Evolutionary conservation across 2,113 vertebrate species (phyloP).

Genomic region (Callithrix jacchus): DNA sequence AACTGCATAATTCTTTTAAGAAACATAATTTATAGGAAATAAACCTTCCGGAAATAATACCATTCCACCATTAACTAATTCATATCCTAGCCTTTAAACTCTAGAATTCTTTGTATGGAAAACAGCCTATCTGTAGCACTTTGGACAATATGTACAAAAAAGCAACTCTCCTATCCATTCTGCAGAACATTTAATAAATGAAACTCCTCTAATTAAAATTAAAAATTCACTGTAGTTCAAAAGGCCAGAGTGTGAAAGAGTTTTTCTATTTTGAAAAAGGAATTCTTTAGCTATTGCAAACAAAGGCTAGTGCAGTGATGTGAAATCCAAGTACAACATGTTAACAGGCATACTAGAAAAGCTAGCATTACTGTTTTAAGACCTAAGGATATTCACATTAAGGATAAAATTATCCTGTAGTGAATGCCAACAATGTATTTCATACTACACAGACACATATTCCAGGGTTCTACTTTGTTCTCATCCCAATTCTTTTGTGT

Average conservation of each 20-base stretch:
- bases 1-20: conserved; percentile 9
- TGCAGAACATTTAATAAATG: conserved; percentile 43
- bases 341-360: conserved; percentile 62
- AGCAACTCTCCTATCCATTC: background rate
- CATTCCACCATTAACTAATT: conserved; percentile 40
- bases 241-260: conserved; percentile 44
- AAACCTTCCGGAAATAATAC: conserved; percentile 40
- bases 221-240: conserved; percentile 32
- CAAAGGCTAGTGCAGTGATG: conserved; percentile 35
- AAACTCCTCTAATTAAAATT: conserved; percentile 59
- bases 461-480: conserved; percentile 32
- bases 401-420: conserved; percentile 62
- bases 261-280: conserved; percentile 63
- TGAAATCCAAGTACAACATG: conserved; percentile 40
- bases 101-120: conserved; percentile 5
- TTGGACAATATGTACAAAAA: background rate
- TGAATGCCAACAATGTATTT: conserved; percentile 61
- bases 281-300: conserved; percentile 61
- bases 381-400: conserved; percentile 58
- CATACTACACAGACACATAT: background rate
- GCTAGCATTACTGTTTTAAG: conserved; percentile 54
- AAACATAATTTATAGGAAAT: conserved; percentile 46
- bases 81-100: conserved; percentile 13
- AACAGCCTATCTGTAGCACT: conserved; percentile 33
- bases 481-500: conserved; percentile 1